A percentile compares a stretch with the other conserved stretches of the same genome.
These are phyloP conservation scores for Brachionus asplanchnoidis DNA, from an alignment of 1,140 invertebrate genomes.

Conservation along the genomic window DNA sequence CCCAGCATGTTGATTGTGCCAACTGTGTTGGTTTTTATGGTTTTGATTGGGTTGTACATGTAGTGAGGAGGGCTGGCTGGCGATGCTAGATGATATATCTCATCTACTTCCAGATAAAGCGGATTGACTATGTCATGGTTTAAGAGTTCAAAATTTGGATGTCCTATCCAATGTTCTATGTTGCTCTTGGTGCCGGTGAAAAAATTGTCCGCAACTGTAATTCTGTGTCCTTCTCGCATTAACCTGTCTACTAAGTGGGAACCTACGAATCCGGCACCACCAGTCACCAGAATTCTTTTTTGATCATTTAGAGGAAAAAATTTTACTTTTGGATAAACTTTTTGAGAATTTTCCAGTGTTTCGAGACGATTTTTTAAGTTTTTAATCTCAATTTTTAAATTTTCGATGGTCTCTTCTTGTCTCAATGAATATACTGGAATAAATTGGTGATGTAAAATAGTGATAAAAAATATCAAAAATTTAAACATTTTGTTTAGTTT, in stretches of 20 bases:
- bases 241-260: conserved; percentile 91
- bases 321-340: conserved; percentile 37
- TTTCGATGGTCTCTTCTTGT: neutral
- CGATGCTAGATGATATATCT: conserved; percentile 97
- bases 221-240: conserved; percentile 93
- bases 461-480: neutral
- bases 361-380: neutral
- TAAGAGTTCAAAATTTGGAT: conserved; percentile 96
- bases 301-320: conserved; percentile 59
- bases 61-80: conserved; percentile 98
- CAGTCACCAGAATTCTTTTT: conserved; percentile 86
- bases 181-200: conserved; percentile 94
- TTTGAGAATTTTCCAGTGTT: conserved; percentile 13
- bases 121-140: conserved; percentile 99
- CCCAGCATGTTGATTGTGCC: conserved; percentile 98
- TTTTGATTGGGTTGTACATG: conserved; percentile 99
- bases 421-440: neutral
- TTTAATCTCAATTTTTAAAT: neutral
- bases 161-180: conserved; percentile 96
- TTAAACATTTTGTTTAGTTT: neutral
- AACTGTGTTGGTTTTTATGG: conserved; percentile 97
- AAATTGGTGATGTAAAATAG: neutral
- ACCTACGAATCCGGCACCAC: conserved; percentile 97
- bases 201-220: conserved; percentile 96
- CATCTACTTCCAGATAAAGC: conserved; percentile 93